Evolutionary conservation across 1,140 invertebrate genomes (phyloP), one percentile per base, ranked within the genome.

Genomic region (Drosophila mauritiana): DNA sequence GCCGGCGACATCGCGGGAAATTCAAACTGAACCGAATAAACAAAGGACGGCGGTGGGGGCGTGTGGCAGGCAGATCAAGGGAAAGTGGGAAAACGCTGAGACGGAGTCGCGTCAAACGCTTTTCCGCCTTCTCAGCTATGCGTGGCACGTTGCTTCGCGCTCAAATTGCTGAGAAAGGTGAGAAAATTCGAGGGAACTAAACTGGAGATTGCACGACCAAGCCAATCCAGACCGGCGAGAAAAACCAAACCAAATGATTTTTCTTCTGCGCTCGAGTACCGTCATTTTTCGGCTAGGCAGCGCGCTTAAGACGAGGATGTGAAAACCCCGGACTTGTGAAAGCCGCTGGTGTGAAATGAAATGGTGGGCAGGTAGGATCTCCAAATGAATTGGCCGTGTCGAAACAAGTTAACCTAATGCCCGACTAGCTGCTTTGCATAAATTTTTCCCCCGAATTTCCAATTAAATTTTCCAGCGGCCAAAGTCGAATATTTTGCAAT

Each of bases 71-170:
- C 12, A 49, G 5, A 39, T 39, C 56, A 36, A 25, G 46, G 13
- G 13, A 48, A 51, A 51, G 25, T 12, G 1, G 15, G 17, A 59
- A 8, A 5, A 62, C 20, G 25, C 37, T 8, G 17, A 63, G 58
- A 36, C 43, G 57, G 56, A 62, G 59, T 63, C 54, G 54, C 59
- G 59, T 63, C 62, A 67, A 67, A 63, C 63, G 63, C 63, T 67
- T 67, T 73, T 73, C 67, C 55, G 55, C 70, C 54, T 73, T 73
- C 17, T 74, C 70, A 73, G 72, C 72, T 73, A 74, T 74, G 69
- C 72, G 51, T 74, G 72, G 69, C 72, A 74, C 72, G 72, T 73
- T 73, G 39, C 42, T 48, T 15, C 55, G 56, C 43, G 51, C 52
- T 73, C 37, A 72, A 72, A 62, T 62, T 73, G 57, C 36, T 72